Percentiles rank a stretch among this genome's conserved stretches.
phyloP scores from a whole-genome alignment of 2,113 vertebrate species.

The Blennius ocellaris region DNA sequence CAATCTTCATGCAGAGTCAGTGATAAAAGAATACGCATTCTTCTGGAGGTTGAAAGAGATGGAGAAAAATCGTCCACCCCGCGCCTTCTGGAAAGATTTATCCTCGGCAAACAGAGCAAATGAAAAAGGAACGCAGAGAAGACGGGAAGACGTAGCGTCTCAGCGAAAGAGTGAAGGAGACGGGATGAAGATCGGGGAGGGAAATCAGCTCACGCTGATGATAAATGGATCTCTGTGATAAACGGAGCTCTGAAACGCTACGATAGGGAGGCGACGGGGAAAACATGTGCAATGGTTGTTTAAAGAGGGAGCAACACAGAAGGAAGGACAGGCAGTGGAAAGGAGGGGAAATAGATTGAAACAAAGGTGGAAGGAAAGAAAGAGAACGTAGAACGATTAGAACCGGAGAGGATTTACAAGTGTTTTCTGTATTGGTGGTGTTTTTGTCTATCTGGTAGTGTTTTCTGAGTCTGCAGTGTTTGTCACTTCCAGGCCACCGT shows the following conservation, averaged over 20 bases:
- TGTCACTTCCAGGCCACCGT: no score
- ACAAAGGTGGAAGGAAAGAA: not conserved
- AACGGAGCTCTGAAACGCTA: slow-evolving; percentile 32
- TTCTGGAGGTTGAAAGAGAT: slow-evolving; percentile 16
- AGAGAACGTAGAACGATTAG: no score
- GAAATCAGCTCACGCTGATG: slow-evolving; percentile 39
- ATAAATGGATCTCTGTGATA: slow-evolving; percentile 39
- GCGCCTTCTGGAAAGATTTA: slow-evolving; percentile 31
- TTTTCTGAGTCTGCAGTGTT: no score
- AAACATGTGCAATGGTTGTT: not conserved
- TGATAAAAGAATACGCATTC: slow-evolving; percentile 70
- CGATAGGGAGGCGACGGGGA: not conserved
- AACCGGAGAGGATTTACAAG: no score
- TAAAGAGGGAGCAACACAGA: not conserved
- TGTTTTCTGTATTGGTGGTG: no score
- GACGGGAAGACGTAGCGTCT: not conserved
- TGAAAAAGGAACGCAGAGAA: slow-evolving; percentile 25
- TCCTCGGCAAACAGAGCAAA: slow-evolving; percentile 21
- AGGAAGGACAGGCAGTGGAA: not conserved
- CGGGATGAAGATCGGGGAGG: slow-evolving; percentile 27
- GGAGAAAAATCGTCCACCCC: not conserved
- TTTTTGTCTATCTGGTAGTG: no score
- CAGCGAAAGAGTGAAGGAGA: slow-evolving; percentile 8
- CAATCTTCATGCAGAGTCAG: slow-evolving; percentile 60
- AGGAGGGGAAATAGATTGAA: not conserved